Evolutionary conservation across 1,140 invertebrate species (phyloP).

Genomic region (Drosophila lacteicornis): DNA sequence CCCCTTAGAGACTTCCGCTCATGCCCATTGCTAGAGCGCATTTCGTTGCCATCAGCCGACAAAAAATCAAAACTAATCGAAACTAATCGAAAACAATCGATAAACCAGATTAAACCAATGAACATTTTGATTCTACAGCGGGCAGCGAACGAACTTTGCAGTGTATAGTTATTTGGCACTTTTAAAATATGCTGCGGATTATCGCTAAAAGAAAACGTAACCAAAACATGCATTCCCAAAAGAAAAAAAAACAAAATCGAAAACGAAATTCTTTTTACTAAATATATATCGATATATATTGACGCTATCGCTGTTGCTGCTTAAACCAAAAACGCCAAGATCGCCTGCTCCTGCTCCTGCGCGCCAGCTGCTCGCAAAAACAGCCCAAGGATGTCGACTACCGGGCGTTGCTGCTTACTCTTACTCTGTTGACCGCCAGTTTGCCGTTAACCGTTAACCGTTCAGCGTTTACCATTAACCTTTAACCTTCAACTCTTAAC

Average conservation of each 20-base stretch:
- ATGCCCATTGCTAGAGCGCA: conserved; percentile 46
- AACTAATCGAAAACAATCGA: background rate
- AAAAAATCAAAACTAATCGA: background rate
- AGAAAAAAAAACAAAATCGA: conserved; percentile 3
- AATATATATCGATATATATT: conserved; percentile 2
- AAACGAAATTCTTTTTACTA: conserved; percentile 8
- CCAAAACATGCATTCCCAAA: conserved; percentile 34
- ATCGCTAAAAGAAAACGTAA: conserved; percentile 75
- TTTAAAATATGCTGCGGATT: conserved; percentile 84
- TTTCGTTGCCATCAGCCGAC: conserved; percentile 30
- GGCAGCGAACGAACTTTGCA: conserved; percentile 69
- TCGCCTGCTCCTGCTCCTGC: conserved; percentile 49
- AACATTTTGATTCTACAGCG: conserved; percentile 46
- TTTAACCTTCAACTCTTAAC: conserved; percentile 12
- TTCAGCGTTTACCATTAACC: conserved; percentile 41
- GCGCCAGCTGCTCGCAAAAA: conserved; percentile 44
- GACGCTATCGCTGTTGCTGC: conserved; percentile 33
- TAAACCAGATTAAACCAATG: conserved; percentile 31
- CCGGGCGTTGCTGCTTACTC: conserved; percentile 54
- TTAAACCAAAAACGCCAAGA: conserved; percentile 42
- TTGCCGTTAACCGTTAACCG: conserved; percentile 45
- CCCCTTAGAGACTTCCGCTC: conserved; percentile 8
- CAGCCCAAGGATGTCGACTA: conserved; percentile 63
- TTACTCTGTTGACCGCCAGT: conserved; percentile 37
- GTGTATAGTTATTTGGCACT: conserved; percentile 81